phyloP scores from a whole-genome alignment of 2,113 vertebrate species.

The Myiozetetes cayanensis region DNA sequence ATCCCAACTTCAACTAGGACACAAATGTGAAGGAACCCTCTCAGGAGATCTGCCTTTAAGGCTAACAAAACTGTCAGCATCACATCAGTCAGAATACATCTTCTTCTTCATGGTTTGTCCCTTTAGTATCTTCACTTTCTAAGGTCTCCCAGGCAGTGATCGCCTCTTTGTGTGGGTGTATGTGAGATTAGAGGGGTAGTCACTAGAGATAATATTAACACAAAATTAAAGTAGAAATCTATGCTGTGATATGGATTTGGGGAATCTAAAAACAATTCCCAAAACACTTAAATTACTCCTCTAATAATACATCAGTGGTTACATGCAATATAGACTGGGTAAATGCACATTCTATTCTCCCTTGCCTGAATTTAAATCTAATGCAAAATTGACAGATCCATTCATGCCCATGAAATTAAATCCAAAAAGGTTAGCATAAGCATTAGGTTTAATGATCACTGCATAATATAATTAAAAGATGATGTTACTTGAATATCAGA shows the following conservation, averaged over 20 bases:
- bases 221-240: slow-evolving; percentile 11
- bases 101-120: neutral
- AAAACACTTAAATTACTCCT: neutral
- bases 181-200: neutral
- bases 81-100: neutral
- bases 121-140: neutral
- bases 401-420: slow-evolving; percentile 20
- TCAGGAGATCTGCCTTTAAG: neutral
- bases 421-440: slow-evolving; percentile 25
- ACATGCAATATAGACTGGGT: neutral
- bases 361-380: slow-evolving; percentile 1
- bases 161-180: neutral
- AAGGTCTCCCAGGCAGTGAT: neutral
- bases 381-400: slow-evolving; percentile 17
- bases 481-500: slow-evolving; percentile 70
- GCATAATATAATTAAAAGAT: slow-evolving; percentile 69
- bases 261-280: neutral
- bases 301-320: slow-evolving; percentile 47
- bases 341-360: neutral
- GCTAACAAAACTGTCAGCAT: neutral
- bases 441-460: slow-evolving; percentile 61
- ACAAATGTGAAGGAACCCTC: neutral
- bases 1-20: neutral
- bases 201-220: neutral
- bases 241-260: slow-evolving; percentile 3